Percentiles rank a stretch among this genome's conserved stretches.
These are phyloP conservation scores for Hylaea fasciaria DNA, from an alignment of 2,888 invertebrate genomes.

Conservation along the genomic window DNA sequence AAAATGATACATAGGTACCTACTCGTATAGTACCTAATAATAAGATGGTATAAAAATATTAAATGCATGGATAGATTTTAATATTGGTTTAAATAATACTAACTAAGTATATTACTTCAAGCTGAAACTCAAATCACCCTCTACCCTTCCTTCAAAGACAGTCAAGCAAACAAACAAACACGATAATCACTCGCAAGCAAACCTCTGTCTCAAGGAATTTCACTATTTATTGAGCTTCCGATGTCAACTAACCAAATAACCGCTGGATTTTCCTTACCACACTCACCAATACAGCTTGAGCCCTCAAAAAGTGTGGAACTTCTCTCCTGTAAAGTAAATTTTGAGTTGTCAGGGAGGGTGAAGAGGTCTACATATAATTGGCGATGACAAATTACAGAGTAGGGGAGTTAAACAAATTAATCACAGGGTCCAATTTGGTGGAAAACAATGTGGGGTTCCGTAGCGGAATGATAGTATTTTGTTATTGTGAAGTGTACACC, in stretches of 20 bases:
- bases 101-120: background rate
- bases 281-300: constrained; percentile 48
- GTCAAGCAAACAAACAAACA: constrained; percentile 53
- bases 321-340: constrained; percentile 22
- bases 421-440: constrained; percentile 79
- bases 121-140: constrained; percentile 12
- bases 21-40: too few species aligned
- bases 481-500: constrained; percentile 53
- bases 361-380: constrained; percentile 18
- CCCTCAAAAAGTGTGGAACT: constrained; percentile 32
- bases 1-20: too few species aligned
- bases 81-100: too few species aligned
- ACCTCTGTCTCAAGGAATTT: constrained; percentile 54
- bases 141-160: constrained; percentile 33
- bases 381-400: constrained; percentile 69
- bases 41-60: too few species aligned
- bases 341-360: constrained; percentile 24
- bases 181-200: constrained; percentile 58
- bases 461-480: constrained; percentile 63
- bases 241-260: constrained; percentile 78
- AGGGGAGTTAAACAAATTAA: constrained; percentile 81
- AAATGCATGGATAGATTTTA: too few species aligned
- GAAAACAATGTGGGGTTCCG: constrained; percentile 74
- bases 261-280: constrained; percentile 57
- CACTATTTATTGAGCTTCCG: constrained; percentile 71